A percentile compares a stretch with the other conserved stretches of the same genome.
Evolutionary conservation across 2,888 invertebrate species (phyloP).

Genomic region (Plebejus melissa): DNA sequence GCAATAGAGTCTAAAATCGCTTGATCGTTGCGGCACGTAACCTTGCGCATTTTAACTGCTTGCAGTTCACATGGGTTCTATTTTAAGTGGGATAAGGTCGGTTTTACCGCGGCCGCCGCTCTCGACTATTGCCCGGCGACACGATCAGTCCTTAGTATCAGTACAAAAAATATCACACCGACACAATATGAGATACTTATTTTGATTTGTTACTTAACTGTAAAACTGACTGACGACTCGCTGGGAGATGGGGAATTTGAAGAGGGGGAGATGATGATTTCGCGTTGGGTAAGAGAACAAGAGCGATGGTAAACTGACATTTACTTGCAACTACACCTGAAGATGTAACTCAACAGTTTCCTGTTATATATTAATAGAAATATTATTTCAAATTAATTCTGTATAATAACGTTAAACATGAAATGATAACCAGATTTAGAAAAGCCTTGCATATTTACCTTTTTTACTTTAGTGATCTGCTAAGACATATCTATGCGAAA

Average conservation of each 20-base stretch:
- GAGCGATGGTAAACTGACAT: too few relatives aligned
- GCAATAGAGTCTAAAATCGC: conserved; percentile 38
- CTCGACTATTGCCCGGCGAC: conserved; percentile 2
- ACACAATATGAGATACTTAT: conserved; percentile 18
- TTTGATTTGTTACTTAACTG: conserved; percentile 19
- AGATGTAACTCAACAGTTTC: too few relatives aligned
- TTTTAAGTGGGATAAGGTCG: conserved; percentile 34
- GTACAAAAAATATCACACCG: conserved; percentile 26
- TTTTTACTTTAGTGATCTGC: background rate
- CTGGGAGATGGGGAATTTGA: background rate
- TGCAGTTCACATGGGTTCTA: conserved; percentile 36
- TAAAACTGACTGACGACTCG: background rate
- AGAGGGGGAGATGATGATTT: background rate
- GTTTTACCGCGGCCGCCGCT: conserved; percentile 39
- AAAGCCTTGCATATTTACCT: background rate
- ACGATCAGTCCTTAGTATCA: conserved; percentile 26
- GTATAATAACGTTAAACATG: too few relatives aligned
- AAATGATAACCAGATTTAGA: background rate
- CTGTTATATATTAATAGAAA: too few relatives aligned
- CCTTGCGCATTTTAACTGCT: conserved; percentile 34
- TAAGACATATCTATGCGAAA: background rate
- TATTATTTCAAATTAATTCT: too few relatives aligned
- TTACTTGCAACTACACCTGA: too few relatives aligned
- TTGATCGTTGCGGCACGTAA: conserved; percentile 28
- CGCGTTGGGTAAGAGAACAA: too few relatives aligned